Evolutionary conservation across 2,113 vertebrate genomes (phyloP), one percentile per base, ranked within the genome.

Genomic region (Oreochromis tanganicae): DNA sequence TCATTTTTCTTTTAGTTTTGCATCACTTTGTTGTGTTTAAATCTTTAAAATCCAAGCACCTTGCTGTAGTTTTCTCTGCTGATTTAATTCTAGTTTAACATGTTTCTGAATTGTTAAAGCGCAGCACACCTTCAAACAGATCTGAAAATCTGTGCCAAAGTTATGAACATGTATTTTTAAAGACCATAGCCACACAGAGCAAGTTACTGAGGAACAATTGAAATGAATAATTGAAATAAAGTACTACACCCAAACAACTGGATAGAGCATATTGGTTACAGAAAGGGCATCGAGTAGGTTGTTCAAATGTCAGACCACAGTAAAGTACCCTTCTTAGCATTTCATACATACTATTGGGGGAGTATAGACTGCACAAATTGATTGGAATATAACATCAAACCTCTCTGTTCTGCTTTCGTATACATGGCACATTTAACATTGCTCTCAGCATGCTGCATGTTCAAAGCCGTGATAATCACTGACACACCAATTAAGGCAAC

Each of bases 181-280:
- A 85, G 27, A 68, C 46, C 43, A 32, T 43, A 57, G 52, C 54
- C 17, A 85, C 46, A 27, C 50, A 55, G 79, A 84, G 63, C 81
- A 89, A 29, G 48, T 89, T 87, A 66, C 80, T 16, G 32, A 56
- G 81, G 63, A 87, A 89, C 85, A 91, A 81, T 63, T 90, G 29
- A 88, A 84, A 93, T 94, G 79, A 95, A 94, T 93, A 91, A 93
- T 92, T 92, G 34, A 92, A 91, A 86, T 80, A 24, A 91, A 89
- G 27, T 92, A 80, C 75, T 84, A 56, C 41, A 90, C 48, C 59
- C n/a, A 71, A 83, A 91, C 86, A 82, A 93, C 43, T 88, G 85
- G 57, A 88, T 90, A 27, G 79, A 93, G 88, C 59, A 19, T 46
- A 55, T 24, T 85, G 82, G 93, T 94, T 91, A 94, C 83, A 85